Evolutionary conservation across 2,113 vertebrate genomes (phyloP), one percentile per base, ranked within the genome.

Genomic region (Myiopsitta monachus): DNA sequence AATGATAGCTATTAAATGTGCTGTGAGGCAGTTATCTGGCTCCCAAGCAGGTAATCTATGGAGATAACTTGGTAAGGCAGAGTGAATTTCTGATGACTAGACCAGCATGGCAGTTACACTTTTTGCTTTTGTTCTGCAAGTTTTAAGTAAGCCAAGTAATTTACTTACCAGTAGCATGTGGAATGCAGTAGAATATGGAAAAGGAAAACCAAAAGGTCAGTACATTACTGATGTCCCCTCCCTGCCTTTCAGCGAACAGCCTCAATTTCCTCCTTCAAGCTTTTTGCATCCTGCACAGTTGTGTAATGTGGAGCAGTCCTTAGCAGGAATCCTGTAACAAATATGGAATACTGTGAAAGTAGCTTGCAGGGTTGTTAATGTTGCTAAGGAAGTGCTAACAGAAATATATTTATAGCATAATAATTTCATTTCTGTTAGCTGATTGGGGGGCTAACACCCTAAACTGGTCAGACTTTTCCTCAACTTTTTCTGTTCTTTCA

Each of bases 11-110:
- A 93, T 95, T 79, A 95, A 96, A 90, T 61, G 52, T 90, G 94
- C 75, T 95, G 94, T 72, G 94, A 94, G 66, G 87, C 87, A 94
- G 90, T 90, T 95, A 79, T 39, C 88, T 92, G 89, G 90, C 61
- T 91, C 74, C 89, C 76, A 46, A 95, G 91, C 76, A 94, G 93
- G 92, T 41, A 46, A 86, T 78, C 46, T 82, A 6, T 11, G 23
- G 24, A 18, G 46, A 41, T 59, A 67, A 72, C 61, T 92, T 90
- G n/a, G 15, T 72, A 92, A 96, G 81, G 87, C 85, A 52, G 10
- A 92, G 87, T 92, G 88, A 81, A 73, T 96, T 97, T 94, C 87
- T 97, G 88, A 81, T 94, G 93, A 88, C 90, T 95, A 95, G 92
- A 94, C 46, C 93, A 94, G 82, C 49, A 38, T 77, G 89, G 66